A percentile compares a stretch with the other conserved stretches of the same genome.
Evolutionary conservation across 2,113 vertebrate genomes (phyloP).

Genomic region (Fregata magnificens): DNA sequence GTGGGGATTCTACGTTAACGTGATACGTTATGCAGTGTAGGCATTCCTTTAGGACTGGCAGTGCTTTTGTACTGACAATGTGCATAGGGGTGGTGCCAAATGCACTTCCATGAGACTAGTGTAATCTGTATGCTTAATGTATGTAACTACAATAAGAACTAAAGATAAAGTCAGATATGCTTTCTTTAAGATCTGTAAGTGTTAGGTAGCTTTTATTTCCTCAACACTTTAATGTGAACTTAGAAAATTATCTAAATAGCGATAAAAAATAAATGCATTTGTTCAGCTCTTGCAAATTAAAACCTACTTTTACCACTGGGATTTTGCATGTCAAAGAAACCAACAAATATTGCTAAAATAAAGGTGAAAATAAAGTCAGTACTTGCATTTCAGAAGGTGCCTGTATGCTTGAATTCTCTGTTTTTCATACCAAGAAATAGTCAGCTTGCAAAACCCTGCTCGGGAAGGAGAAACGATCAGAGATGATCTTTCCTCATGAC

Average conservation of each 20-base stretch:
- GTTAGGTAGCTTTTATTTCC: not conserved
- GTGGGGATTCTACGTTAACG: not conserved
- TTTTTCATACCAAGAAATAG: not conserved
- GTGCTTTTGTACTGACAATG: not conserved
- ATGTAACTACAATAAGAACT: not conserved
- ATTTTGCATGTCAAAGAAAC: not conserved
- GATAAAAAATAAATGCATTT: not conserved
- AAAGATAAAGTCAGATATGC: not conserved
- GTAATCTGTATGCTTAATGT: not conserved
- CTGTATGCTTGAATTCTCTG: not conserved
- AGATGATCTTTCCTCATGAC: not conserved
- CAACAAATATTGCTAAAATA: not conserved
- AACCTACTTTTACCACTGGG: not conserved
- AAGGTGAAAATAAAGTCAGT: not conserved
- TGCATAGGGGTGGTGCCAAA: not conserved
- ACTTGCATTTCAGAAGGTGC: not conserved
- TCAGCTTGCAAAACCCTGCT: not conserved
- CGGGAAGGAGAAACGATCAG: not conserved
- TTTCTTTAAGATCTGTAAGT: not conserved
- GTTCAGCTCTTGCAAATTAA: not conserved
- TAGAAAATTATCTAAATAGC: not conserved
- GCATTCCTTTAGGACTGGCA: not conserved
- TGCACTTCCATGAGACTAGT: not conserved
- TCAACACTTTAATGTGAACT: not conserved
- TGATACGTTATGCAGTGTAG: accelerated